Evolutionary conservation across 2,888 invertebrate genomes (phyloP), one percentile per base, ranked within the genome.

Genomic region (Metellina segmentata): DNA sequence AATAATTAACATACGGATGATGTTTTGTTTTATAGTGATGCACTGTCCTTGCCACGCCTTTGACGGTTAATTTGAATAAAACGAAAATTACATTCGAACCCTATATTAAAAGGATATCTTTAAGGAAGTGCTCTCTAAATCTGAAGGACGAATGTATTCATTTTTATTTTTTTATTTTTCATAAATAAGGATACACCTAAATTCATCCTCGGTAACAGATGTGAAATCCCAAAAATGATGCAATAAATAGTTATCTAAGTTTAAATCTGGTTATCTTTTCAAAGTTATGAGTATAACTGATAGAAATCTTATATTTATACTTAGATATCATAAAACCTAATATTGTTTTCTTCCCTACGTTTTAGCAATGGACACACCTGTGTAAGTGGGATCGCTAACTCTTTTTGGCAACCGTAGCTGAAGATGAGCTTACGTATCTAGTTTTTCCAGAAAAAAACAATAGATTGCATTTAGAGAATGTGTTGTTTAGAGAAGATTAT

Each of bases 41-140:
- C 75, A 34, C 71, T 82, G 91, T 82, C 91, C 91, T 91, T 82
- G 91, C 86, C 85, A 77, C 87, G 53, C 91, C 91, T 83, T 51
- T 61, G 74, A 91, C 11, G 49, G 2, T 9, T 70, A 61, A 78
- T 70, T 72, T n/a, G 72, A 74, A 83, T 72, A 83, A 83, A 83
- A 83, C 83, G 72, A 83, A 83, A 52, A 20, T 34, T 20, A 74
- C 11, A 69, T 34, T 69, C n/a, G 70, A 70, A 16, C 69, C 70
- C 69, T 81, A 7, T 69, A 7, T 19, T 20, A 20, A 53, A 52
- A 20, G 61, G 53, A 48, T 69, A 48, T 9, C 34, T 81, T 61
- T n/a, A 81, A 81, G 34, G 69, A 81, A 71, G 48, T n/a, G 6
- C 16, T 61, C 9, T 61, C 61, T 61, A 11, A 11, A 20, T n/a